Conservation (phyloP, 2,888 invertebrate species). For the Eupithecia pulchellata region DNA sequence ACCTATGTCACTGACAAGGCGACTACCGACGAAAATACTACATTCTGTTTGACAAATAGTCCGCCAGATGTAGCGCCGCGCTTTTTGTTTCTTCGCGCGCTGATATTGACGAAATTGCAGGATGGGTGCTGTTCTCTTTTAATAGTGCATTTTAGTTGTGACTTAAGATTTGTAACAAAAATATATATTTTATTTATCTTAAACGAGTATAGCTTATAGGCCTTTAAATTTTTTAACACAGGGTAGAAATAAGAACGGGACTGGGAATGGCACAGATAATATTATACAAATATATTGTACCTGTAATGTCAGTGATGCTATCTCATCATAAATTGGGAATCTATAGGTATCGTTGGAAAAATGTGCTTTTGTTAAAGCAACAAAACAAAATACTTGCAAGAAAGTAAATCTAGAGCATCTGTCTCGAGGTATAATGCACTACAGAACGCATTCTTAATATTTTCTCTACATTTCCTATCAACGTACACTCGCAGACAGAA, state of each 20-base stretch:
- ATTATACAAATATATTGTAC: too few relatives aligned
- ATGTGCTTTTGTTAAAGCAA: background rate
- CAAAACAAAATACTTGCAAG: background rate
- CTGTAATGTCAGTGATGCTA: background rate
- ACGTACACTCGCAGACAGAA: conserved; percentile 54
- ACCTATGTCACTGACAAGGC: conserved; percentile 59
- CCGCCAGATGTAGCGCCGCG: conserved; percentile 70
- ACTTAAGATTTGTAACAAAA: background rate
- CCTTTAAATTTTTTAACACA: too few relatives aligned
- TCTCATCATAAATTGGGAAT: background rate
- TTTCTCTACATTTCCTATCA: conserved; percentile 57
- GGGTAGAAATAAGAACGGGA: too few relatives aligned
- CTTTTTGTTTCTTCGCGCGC: conserved; percentile 48
- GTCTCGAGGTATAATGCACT: conserved; percentile 20
- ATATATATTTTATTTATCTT: background rate
- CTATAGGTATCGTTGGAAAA: background rate
- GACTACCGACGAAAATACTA: conserved; percentile 74
- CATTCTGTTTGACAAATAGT: conserved; percentile 82
- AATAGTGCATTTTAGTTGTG: background rate
- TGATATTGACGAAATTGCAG: background rate
- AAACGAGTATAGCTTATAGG: too few relatives aligned
- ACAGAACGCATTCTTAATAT: conserved; percentile 43
- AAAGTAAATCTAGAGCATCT: background rate
- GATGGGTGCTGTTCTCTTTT: background rate
- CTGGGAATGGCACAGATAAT: too few relatives aligned